Evolutionary conservation across 2,797 vertebrate genomes (phyloP), one percentile per base, ranked within the genome.

Genomic region (Pelobates cultripes): DNA sequence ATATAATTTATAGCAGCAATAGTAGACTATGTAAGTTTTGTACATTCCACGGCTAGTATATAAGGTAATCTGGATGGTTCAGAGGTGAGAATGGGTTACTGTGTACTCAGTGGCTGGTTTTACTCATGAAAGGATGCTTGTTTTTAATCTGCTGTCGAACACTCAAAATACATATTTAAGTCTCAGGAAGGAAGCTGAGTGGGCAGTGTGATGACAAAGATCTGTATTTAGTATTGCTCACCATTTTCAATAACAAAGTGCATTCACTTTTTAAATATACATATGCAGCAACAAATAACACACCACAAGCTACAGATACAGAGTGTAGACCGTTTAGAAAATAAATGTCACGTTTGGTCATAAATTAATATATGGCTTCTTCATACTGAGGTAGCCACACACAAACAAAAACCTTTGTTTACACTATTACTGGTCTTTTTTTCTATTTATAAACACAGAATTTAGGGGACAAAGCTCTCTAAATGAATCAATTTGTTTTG

Each of bases 121-220:
- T 79, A 64, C 82, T 73, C 79, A 64, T 82, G 66, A 88, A 80
- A 89, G 77, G 79, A 82, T 69, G 28, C 47, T 28, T 40, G 71
- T 55, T 74, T 61, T 53, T 81, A 63, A 10, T 70, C 77, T 77
- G 64, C 15, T 42, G 53, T 60, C 10, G 51, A 74, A 78, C 55
- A 72, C 81, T 83, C n/a, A 9, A 43, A 57, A 75, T 85, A 80
- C 75, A 78, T 86, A 71, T 84, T 85, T 70, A 81, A 84, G 51
- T 53, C 70, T n/a, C 78, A 80, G 80, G 57, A 63, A 83, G 78
- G 83, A 87, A 85, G 74, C 9, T 0, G 13, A 73, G 75, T 69
- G 74, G 83, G 86, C 81, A 5, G 70, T 75, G 51, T 80, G 77
- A 81, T 66, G 83, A 85, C 77, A 76, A 63, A 81, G 70, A 43